A percentile compares a stretch with the other conserved stretches of the same genome.
These are phyloP conservation scores for Lethrus apterus DNA, from an alignment of 1,140 invertebrate species.

Conservation along the genomic window DNA sequence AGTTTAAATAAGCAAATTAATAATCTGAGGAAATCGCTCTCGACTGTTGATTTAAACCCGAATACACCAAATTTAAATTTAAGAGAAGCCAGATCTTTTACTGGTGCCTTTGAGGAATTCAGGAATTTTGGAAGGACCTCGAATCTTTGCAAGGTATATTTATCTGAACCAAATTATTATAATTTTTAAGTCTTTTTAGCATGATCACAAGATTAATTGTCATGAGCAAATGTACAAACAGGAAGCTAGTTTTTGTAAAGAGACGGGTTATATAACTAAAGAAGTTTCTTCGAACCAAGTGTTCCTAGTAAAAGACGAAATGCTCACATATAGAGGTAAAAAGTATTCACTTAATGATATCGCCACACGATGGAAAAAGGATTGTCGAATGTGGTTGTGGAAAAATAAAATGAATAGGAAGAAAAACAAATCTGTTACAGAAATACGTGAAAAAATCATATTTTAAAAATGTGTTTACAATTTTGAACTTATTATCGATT, in stretches of 20 bases:
- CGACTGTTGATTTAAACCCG: conserved; percentile 19
- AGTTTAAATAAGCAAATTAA: no score
- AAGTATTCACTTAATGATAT: conserved; percentile 43
- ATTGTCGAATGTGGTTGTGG: conserved; percentile 59
- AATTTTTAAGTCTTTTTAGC: neutral
- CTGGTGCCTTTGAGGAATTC: conserved; percentile 42
- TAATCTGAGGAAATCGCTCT: conserved; percentile 23
- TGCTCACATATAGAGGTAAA: conserved; percentile 36
- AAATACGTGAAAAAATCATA: conserved; percentile 25
- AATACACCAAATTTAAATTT: conserved; percentile 22
- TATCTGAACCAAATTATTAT: neutral
- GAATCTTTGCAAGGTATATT: neutral
- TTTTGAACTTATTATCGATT: no score
- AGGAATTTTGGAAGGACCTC: neutral
- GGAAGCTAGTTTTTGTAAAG: neutral
- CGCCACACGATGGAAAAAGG: conserved; percentile 55
- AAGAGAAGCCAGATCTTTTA: conserved; percentile 44
- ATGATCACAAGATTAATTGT: neutral
- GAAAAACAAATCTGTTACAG: conserved; percentile 29
- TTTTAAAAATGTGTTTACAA: conserved; percentile 13
- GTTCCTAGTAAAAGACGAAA: conserved; percentile 24
- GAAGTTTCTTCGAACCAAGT: conserved; percentile 23
- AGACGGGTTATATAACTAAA: conserved; percentile 22
- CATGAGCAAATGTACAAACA: neutral
- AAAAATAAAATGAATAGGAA: conserved; percentile 39